These are phyloP conservation scores for Pyrrhosoma nymphula DNA, from an alignment of 2,888 invertebrate species.

Conservation along the genomic window DNA sequence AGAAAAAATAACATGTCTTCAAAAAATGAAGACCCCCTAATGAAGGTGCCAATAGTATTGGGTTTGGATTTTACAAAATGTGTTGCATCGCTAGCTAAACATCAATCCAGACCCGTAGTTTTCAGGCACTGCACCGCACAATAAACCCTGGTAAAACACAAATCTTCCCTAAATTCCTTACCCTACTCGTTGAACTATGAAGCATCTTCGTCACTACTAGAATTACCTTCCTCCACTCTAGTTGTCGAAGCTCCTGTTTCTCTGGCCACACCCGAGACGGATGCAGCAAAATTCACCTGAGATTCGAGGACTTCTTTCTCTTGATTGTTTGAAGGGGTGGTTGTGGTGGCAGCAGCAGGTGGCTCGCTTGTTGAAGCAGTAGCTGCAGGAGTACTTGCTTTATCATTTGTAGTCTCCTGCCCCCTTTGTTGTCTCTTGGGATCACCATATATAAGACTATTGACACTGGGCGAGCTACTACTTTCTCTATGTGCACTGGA, in stretches of 20 bases:
- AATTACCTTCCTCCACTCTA: constrained; percentile 41
- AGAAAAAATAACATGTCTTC: constrained; percentile 56
- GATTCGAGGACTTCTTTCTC: constrained; percentile 73
- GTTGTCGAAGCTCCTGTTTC: not conserved
- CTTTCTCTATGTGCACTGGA: constrained; percentile 77
- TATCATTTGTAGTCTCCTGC: constrained; percentile 69
- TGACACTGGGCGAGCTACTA: constrained; percentile 86
- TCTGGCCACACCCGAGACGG: constrained; percentile 68
- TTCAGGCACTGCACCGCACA: constrained; percentile 45
- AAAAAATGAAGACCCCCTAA: not conserved
- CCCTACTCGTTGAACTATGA: not conserved
- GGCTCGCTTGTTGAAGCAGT: constrained; percentile 69
- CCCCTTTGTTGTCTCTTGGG: constrained; percentile 76
- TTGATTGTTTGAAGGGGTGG: constrained; percentile 69
- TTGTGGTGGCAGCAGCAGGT: constrained; percentile 72
- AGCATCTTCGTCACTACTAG: constrained; percentile 60
- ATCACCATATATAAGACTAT: constrained; percentile 78
- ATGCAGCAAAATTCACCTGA: constrained; percentile 72
- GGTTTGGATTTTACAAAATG: constrained; percentile 50
- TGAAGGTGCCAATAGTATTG: constrained; percentile 48
- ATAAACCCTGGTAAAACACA: constrained; percentile 45
- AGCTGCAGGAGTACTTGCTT: constrained; percentile 19
- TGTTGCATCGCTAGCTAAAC: constrained; percentile 52
- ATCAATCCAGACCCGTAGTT: constrained; percentile 48
- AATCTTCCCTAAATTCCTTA: not conserved